Conservation (phyloP, 2,797 vertebrate species). For the Falco peregrinus region DNA sequence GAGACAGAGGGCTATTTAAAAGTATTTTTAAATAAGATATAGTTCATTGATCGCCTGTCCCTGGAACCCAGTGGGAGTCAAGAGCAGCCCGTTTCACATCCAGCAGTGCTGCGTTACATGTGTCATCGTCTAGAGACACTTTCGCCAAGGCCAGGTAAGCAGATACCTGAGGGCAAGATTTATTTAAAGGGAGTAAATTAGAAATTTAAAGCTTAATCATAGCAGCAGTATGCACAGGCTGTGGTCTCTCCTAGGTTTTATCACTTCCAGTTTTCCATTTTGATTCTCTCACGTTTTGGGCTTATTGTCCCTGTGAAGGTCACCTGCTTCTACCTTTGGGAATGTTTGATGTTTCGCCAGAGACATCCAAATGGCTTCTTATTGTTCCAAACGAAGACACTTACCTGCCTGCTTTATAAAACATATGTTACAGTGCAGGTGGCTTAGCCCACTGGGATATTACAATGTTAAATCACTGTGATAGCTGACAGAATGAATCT, state of each 20-base stretch:
- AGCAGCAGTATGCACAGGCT: background rate
- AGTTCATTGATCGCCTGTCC: background rate
- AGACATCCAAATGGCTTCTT: constrained; percentile 44
- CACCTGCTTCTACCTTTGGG: constrained; percentile 37
- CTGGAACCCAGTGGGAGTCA: background rate
- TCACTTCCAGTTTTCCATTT: background rate
- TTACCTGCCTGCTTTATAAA: constrained; percentile 49
- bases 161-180: background rate
- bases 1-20: background rate
- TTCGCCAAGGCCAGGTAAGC: background rate
- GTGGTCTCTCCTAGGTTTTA: background rate
- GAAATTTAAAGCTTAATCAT: background rate
- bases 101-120: background rate
- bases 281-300: background rate
- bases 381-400: constrained; percentile 24
- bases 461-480: constrained; percentile 42
- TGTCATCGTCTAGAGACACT: background rate
- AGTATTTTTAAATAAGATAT: background rate
- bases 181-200: background rate
- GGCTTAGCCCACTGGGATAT: constrained; percentile 44
- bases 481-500: constrained; percentile 51
- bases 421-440: constrained; percentile 63
- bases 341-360: constrained; percentile 60
- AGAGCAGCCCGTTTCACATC: background rate
- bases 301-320: constrained; percentile 42